Evolutionary conservation across 2,888 invertebrate species (phyloP), one percentile per base, ranked within the genome.

Genomic region (Mythimna impura): DNA sequence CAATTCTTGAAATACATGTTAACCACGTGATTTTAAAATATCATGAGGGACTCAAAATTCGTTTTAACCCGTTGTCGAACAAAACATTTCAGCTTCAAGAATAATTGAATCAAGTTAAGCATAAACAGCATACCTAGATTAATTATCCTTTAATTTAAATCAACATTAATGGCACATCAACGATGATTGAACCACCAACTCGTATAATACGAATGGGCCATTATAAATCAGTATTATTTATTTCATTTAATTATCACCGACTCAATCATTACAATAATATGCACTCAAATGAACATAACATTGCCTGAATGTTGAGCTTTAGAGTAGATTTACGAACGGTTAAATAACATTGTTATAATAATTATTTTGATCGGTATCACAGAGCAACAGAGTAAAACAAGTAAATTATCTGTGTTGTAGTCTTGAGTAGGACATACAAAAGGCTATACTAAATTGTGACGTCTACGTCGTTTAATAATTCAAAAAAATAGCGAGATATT

Each of bases 181-280:
- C 25, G 4, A 20, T 55, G 20, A 55, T 66, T 61, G 36, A 55
- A 64, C 36, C 63, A 55, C 7, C 50, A 55, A 54, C 25, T 62
- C 3, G 12, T 36, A 22, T 43, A 25, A 65, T 43, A 61, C 20
- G 17, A 76, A 78, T 57, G 40, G 14, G 7, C n/a, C 17, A 58
- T 66, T 54, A 65, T 61, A 73, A 79, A 67, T 74, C 20, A 30
- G 75, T 67, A 55, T 36, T 80, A 61, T 57, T 36, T 80, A 61
- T 57, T 40, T n/a, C 5, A 67, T 57, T 57, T 25, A 17, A 63
- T 73, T 40, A 43, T 12, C 25, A 22, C 64, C 5, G n/a, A 57
- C 9, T 57, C 20, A 47, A 62, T 55, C 30, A 76, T 36, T 64
- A 58, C 10, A 62, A 68, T 68, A 40, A 43, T 43, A 43, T 57